A percentile compares a stretch with the other conserved stretches of the same genome.
Conservation (phyloP, 2,797 vertebrate genomes). For the Vipera ursinii region DNA sequence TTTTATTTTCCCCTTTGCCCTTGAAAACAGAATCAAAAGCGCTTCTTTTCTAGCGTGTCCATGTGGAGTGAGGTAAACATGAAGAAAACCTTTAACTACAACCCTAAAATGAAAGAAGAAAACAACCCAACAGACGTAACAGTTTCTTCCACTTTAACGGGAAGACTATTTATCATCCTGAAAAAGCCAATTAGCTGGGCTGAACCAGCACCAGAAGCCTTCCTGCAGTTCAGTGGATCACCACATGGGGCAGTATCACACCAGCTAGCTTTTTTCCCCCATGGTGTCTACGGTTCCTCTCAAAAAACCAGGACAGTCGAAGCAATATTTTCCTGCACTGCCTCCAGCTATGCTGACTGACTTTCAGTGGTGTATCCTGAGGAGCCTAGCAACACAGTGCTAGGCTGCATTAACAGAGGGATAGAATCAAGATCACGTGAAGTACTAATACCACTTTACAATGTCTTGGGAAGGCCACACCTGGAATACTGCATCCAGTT, state of each 20-base stretch:
- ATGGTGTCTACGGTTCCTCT: neutral
- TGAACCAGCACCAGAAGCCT: neutral
- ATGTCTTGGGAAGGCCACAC: too few relatives aligned
- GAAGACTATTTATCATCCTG: neutral
- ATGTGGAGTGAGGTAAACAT: neutral
- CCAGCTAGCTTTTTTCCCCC: neutral
- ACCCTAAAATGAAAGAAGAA: neutral
- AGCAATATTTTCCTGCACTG: neutral
- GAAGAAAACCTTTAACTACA: neutral
- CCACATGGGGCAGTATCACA: neutral
- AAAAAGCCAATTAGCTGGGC: neutral
- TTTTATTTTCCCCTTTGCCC: neutral
- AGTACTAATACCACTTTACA: too few relatives aligned
- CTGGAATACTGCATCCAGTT: too few relatives aligned
- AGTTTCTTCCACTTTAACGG: neutral
- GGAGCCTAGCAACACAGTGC: too few relatives aligned
- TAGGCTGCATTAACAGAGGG: too few relatives aligned
- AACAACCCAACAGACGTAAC: neutral
- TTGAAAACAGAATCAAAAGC: neutral
- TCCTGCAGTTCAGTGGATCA: neutral
- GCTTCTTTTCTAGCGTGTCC: neutral
- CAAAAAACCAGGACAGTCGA: neutral
- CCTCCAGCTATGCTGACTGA: neutral
- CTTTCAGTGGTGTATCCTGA: neutral
- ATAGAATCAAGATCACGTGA: too few relatives aligned